A percentile compares a stretch with the other conserved stretches of the same genome.
Conservation (phyloP, 2,888 invertebrate genomes). For the Latrodectus hesperus region DNA sequence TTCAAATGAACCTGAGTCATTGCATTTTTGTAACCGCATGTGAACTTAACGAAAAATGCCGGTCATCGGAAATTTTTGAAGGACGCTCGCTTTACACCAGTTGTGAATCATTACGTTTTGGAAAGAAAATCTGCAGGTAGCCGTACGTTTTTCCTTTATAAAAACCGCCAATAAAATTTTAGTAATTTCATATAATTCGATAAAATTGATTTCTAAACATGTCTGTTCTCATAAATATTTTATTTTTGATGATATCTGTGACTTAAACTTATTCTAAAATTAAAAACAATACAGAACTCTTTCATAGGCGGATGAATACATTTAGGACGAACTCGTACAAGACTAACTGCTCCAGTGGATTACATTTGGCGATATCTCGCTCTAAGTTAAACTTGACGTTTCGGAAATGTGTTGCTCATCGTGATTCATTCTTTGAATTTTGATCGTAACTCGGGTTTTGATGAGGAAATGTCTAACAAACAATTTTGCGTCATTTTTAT, state of each 20-base stretch:
- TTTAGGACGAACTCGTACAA: slow-evolving; percentile 33
- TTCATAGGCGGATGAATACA: slow-evolving; percentile 47
- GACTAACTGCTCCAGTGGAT: neutral
- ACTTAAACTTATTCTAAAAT: neutral
- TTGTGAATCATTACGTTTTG: slow-evolving; percentile 40
- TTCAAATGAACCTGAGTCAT: neutral
- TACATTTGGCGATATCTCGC: slow-evolving; percentile 44
- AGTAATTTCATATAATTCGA: neutral
- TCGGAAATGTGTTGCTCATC: neutral
- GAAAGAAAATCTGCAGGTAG: slow-evolving; percentile 49
- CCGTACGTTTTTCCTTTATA: slow-evolving; percentile 37
- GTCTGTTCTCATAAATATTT: neutral
- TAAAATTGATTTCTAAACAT: neutral
- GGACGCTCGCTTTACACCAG: slow-evolving; percentile 17
- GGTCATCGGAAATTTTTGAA: slow-evolving; percentile 8
- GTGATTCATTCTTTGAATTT: slow-evolving; percentile 22
- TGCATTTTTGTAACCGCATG: neutral
- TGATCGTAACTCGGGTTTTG: slow-evolving; percentile 2
- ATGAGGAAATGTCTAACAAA: neutral
- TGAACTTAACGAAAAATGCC: neutral
- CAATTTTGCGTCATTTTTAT: too few species aligned
- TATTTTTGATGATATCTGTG: neutral
- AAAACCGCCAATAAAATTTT: neutral
- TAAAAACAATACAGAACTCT: neutral
- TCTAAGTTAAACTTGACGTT: neutral